Evolutionary conservation across 64 coral and sea anemone genomes (phyloP).

Genomic region (Montipora cactus): DNA sequence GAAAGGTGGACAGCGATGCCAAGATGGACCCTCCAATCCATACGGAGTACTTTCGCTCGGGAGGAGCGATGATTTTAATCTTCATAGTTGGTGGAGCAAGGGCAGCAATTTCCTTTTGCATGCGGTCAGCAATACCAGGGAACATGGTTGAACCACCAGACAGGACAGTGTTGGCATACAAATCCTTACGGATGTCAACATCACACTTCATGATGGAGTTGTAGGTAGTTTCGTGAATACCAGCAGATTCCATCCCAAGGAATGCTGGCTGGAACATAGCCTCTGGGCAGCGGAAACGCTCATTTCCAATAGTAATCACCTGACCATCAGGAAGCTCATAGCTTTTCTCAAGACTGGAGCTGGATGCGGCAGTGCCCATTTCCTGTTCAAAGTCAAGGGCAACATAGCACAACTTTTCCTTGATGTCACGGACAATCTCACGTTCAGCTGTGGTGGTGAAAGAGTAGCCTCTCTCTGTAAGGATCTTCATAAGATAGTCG

Average conservation of each 20-base stretch:
- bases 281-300: constrained; percentile 88
- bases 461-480: constrained; percentile 75
- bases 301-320: constrained; percentile 90
- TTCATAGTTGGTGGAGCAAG: constrained; percentile 93
- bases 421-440: constrained; percentile 81
- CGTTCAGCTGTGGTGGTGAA: constrained; percentile 82
- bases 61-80: constrained; percentile 92
- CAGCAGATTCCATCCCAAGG: constrained; percentile 89
- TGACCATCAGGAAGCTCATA: constrained; percentile 88
- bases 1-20: constrained; percentile 89
- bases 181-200: constrained; percentile 89
- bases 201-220: constrained; percentile 95
- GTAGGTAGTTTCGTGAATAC: constrained; percentile 92
- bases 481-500: constrained; percentile 82
- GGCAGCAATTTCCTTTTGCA: constrained; percentile 89
- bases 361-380: constrained; percentile 72
- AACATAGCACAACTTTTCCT: constrained; percentile 78
- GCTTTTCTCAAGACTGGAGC: constrained; percentile 92
- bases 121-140: constrained; percentile 89
- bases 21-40: constrained; percentile 92
- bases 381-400: constrained; percentile 87
- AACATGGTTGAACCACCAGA: constrained; percentile 93
- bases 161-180: constrained; percentile 87
- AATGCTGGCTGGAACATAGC: constrained; percentile 86
- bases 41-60: constrained; percentile 90